phyloP scores from a whole-genome alignment of 2,797 vertebrate species.

The Liparis tanakae region DNA sequence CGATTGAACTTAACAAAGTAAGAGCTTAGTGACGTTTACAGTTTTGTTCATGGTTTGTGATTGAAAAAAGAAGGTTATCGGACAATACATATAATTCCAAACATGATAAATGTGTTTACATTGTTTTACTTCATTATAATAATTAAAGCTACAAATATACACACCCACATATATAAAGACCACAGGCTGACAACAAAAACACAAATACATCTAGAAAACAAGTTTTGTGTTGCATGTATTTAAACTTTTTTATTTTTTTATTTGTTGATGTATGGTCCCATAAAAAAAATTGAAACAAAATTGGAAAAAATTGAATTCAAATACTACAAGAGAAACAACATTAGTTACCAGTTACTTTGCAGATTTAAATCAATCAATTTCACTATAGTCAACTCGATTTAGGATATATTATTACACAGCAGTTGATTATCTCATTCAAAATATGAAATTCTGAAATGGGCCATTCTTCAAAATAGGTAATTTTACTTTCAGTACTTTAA shows the following conservation, averaged over 20 bases:
- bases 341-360: no score
- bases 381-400: no score
- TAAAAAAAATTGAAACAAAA: neutral
- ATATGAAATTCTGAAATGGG: no score
- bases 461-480: no score
- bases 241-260: neutral
- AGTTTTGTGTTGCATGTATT: no score
- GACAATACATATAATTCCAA: neutral
- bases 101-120: neutral
- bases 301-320: neutral
- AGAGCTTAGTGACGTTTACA: neutral
- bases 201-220: neutral
- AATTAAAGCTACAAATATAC: neutral
- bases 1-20: constrained; percentile 18
- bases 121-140: neutral
- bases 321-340: neutral
- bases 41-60: neutral
- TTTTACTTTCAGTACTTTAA: no score
- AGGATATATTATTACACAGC: no score
- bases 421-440: no score
- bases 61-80: neutral
- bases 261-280: neutral
- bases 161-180: neutral
- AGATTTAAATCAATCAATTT: no score
- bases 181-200: neutral